Percentiles rank a stretch among this genome's conserved stretches.
Evolutionary conservation across 2,113 vertebrate genomes (phyloP).

Genomic region (Notechis scutatus): DNA sequence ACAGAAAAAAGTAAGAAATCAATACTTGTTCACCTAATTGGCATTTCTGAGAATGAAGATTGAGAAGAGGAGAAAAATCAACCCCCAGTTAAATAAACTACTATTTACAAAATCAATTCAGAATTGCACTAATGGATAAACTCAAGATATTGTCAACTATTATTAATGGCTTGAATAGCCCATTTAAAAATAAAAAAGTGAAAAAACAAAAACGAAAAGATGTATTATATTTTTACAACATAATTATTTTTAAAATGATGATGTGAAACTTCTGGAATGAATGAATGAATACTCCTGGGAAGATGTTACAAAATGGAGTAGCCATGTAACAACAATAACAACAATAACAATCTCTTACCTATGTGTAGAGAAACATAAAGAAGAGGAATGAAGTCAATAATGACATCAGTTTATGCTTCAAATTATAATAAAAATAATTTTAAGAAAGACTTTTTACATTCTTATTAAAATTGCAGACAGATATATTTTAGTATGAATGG

Average conservation of each 20-base stretch:
- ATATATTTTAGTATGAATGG: neutral
- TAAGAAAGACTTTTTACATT: neutral
- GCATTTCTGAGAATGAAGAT: neutral
- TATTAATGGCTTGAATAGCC: neutral
- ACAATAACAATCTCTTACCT: neutral
- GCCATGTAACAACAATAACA: neutral
- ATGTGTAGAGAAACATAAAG: neutral
- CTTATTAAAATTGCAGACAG: neutral
- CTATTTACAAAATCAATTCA: neutral
- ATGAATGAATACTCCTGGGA: neutral
- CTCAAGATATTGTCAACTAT: neutral
- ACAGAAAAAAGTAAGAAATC: neutral
- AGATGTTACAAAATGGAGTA: neutral
- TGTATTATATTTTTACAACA: neutral
- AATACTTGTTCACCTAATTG: neutral
- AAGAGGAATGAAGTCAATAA: too few species aligned
- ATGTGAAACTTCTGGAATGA: neutral
- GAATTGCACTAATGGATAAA: neutral
- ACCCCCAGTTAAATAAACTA: neutral
- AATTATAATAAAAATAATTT: neutral
- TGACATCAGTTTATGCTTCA: neutral
- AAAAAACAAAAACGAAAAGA: neutral
- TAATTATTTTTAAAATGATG: neutral
- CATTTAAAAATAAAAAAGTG: neutral
- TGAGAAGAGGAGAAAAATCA: neutral